Evolutionary conservation across 92 coral and sea anemone species (phyloP).

Genomic region (Actinernus sp.): DNA sequence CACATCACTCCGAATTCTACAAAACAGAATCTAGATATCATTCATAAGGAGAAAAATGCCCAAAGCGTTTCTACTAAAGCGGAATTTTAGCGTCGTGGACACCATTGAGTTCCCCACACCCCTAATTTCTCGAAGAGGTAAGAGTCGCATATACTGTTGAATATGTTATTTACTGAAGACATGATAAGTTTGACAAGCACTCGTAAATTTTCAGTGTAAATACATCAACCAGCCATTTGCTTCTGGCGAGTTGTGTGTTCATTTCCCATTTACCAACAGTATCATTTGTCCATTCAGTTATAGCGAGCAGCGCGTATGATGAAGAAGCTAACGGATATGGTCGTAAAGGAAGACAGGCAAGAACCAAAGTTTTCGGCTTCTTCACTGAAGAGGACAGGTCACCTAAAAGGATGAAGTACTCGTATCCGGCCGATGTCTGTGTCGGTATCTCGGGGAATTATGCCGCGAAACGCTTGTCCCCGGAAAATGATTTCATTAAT

Average conservation of each 20-base stretch:
- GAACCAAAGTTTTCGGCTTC: constrained; percentile 15
- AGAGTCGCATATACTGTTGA: constrained; percentile 11
- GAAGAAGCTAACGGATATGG: constrained; percentile 20
- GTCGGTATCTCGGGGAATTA: constrained; percentile 59
- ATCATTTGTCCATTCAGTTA: constrained; percentile 69
- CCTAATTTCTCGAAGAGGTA: constrained; percentile 21
- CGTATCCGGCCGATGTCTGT: constrained; percentile 63
- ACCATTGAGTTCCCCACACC: constrained; percentile 35
- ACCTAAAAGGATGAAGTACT: constrained; percentile 5
- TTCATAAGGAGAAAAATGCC: constrained; percentile 46
- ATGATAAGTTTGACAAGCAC: constrained; percentile 3
- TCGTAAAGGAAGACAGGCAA: constrained; percentile 18
- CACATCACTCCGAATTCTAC: no score
- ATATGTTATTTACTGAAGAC: constrained; percentile 14
- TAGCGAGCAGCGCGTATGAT: constrained; percentile 37
- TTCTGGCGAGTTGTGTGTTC: constrained; percentile 83
- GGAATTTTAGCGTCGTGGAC: constrained; percentile 61
- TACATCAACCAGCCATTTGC: constrained; percentile 74
- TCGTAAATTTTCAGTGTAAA: constrained; percentile 34
- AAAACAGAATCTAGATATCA: no score
- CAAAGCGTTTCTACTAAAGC: constrained; percentile 71
- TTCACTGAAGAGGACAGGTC: constrained; percentile 2
- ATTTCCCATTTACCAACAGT: constrained; percentile 77
- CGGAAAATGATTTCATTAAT: constrained; percentile 84
- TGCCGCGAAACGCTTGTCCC: constrained; percentile 66